Evolutionary conservation across 2,888 invertebrate species (phyloP), one percentile per base, ranked within the genome.

Genomic region (Lasioglossum oenotherae): DNA sequence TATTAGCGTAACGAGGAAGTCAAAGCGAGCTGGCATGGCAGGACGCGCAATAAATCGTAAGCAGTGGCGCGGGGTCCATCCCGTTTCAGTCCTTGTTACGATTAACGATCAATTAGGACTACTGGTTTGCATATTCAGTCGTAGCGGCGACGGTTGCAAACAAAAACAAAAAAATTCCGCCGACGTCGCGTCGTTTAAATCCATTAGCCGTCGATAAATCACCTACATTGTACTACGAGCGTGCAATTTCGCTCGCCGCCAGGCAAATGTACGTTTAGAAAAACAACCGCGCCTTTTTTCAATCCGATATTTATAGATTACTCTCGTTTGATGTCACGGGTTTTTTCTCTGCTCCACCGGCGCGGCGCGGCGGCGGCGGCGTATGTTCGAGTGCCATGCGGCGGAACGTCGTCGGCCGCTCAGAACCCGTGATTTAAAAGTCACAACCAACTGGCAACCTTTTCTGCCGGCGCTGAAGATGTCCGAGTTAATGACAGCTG

Each of bases 81-180:
- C 16, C 16, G 69, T n/a, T 49, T 35, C 38, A 49, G 53, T 78
- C 53, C 67, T 81, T 64, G 83, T 60, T 60, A 60, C 78, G 79
- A 76, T 85, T 79, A 71, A 81, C 27, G 57, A 31, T 74, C 82
- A 81, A 79, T 84, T 81, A 74, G 72, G n/a, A 72, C 80, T 74
- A 46, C 74, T 49, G 60, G 79, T 82, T 80, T 84, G 82, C 84
- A 89, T 89, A 87, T 87, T 86, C 84, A 82, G 78, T 84, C 69
- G 71, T 19, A 46, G 35, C 46, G 31, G 35, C 41, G 38, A 44
- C 31, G 23, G 23, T 44, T 16, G 31, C 38, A 10, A 53, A 67
- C 19, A 78, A 67, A 74, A 73, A 78, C 67, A 69, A 57, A 67
- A 67, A 35, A 67, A 67, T 8, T 67, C 31, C 31, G 35, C 69